Conservation (phyloP, 2,888 invertebrate genomes). For the Pyralis farinalis region DNA sequence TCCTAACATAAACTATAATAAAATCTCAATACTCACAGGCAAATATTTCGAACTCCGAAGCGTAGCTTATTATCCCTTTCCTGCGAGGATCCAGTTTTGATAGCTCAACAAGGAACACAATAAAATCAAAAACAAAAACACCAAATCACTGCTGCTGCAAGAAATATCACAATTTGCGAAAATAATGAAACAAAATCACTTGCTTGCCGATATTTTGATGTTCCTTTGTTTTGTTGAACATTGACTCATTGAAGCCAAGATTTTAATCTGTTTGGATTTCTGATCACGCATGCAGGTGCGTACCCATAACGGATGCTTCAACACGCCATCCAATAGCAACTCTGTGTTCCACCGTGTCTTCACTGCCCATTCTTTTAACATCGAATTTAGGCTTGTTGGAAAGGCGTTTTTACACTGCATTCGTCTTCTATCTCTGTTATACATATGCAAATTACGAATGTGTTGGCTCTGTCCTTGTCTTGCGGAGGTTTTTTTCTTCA, state of each 20-base stretch:
- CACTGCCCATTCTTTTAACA: background rate
- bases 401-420: constrained; percentile 17
- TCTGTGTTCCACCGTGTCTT: constrained; percentile 23
- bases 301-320: constrained; percentile 22
- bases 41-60: constrained; percentile 27
- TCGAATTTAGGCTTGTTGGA: constrained; percentile 25
- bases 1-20: too few species aligned
- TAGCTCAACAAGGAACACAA: constrained; percentile 12
- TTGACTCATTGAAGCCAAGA: constrained; percentile 40
- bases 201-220: constrained; percentile 7
- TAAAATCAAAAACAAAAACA: constrained; percentile 20
- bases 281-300: constrained; percentile 57
- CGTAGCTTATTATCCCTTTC: constrained; percentile 45
- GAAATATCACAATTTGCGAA: too few species aligned
- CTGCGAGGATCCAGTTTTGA: constrained; percentile 58
- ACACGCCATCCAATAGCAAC: constrained; percentile 3
- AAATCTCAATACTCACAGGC: constrained; percentile 47
- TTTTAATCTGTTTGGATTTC: constrained; percentile 57
- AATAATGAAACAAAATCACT: too few species aligned
- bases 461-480: constrained; percentile 31
- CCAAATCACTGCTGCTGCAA: constrained; percentile 10
- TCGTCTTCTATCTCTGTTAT: constrained; percentile 30
- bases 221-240: constrained; percentile 21
- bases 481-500: constrained; percentile 34
- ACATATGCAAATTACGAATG: constrained; percentile 28